phyloP scores from a whole-genome alignment of 2,888 invertebrate species.

The Lycaena phlaeas region DNA sequence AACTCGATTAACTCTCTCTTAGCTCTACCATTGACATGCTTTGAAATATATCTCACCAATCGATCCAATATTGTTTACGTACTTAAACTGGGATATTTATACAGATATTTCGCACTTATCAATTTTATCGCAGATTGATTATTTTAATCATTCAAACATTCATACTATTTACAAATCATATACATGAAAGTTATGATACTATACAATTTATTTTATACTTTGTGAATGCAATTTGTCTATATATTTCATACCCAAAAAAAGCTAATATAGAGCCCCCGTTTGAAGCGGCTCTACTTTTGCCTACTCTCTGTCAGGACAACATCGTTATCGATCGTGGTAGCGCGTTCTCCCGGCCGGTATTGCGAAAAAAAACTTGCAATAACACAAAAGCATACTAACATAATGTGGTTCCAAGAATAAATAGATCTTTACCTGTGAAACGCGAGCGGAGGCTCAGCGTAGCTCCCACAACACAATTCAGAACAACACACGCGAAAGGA shows the following conservation, averaged over 20 bases:
- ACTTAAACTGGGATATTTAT: too few species aligned
- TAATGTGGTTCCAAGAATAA: neutral
- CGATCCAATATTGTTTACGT: too few species aligned
- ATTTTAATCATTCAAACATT: conserved; percentile 14
- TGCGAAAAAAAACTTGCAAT: conserved; percentile 29
- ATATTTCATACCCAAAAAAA: too few species aligned
- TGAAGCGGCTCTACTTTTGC: conserved; percentile 32
- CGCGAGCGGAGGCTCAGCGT: conserved; percentile 36
- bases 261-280: conserved; percentile 16
- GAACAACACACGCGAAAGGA: conserved; percentile 59
- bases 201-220: too few species aligned
- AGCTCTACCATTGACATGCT: too few species aligned
- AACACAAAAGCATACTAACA: conserved; percentile 35
- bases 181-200: neutral
- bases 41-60: too few species aligned
- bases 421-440: conserved; percentile 43
- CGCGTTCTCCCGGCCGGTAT: conserved; percentile 43
- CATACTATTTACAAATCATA: conserved; percentile 9
- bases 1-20: too few species aligned
- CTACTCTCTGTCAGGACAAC: conserved; percentile 37
- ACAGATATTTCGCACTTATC: too few species aligned
- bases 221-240: too few species aligned
- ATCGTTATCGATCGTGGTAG: conserved; percentile 65
- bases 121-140: conserved; percentile 18
- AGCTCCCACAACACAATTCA: conserved; percentile 51